Percentiles rank a stretch among this genome's conserved stretches.
Evolutionary conservation across 2,113 vertebrate species (phyloP).

Genomic region (Alouatta palliata): DNA sequence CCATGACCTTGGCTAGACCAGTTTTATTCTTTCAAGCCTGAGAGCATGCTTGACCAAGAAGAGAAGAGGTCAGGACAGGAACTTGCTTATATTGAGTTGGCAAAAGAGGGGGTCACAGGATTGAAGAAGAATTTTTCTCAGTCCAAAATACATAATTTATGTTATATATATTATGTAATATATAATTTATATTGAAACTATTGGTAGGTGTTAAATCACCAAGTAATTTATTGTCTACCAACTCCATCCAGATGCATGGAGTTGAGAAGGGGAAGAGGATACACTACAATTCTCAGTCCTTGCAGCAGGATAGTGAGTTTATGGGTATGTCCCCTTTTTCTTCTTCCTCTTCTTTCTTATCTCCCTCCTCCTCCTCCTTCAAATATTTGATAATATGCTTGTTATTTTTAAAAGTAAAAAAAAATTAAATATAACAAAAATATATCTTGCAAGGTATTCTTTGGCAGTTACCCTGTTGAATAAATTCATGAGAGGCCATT

Average conservation of each 20-base stretch:
- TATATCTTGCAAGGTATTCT: not conserved
- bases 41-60: not conserved
- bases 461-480: not conserved
- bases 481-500: not conserved
- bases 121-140: not conserved
- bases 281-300: not conserved
- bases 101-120: not conserved
- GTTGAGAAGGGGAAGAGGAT: not conserved
- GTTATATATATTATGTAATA: not conserved
- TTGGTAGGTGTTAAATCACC: constrained; percentile 4
- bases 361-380: not conserved
- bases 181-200: not conserved
- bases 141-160: not conserved
- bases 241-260: not conserved
- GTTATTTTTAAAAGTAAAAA: not conserved
- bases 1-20: not conserved
- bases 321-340: not conserved
- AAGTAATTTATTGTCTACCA: not conserved
- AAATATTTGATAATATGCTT: not conserved
- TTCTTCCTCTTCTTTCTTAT: not conserved
- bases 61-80: not conserved
- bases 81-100: not conserved
- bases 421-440: not conserved
- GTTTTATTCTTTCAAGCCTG: not conserved
- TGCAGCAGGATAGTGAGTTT: not conserved